Evolutionary conservation across 2,888 invertebrate genomes (phyloP).

Genomic region (Dicyrtomina minuta): DNA sequence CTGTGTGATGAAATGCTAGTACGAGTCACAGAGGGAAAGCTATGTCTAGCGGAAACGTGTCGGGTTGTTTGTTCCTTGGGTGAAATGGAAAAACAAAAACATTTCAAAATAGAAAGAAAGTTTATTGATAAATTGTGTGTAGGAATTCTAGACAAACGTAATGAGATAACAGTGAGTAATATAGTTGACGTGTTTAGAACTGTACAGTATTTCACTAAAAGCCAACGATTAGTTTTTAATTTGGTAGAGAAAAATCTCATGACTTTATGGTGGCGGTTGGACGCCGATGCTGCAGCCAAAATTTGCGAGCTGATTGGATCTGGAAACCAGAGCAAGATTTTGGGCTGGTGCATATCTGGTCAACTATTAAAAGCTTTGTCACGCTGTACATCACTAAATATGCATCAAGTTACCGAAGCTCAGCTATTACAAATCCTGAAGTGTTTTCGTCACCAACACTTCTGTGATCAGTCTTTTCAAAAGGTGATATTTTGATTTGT

Average conservation of each 20-base stretch:
- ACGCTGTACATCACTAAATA: conserved; percentile 65
- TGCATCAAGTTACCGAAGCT: conserved; percentile 64
- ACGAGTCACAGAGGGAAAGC: conserved; percentile 64
- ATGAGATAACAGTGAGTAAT: conserved; percentile 63
- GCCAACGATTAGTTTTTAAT: conserved; percentile 63
- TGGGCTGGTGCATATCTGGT: conserved; percentile 48
- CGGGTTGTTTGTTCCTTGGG: conserved; percentile 63
- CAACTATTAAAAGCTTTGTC: conserved; percentile 56
- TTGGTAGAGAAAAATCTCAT: conserved; percentile 64
- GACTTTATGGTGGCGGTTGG: conserved; percentile 61
- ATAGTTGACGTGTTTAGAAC: conserved; percentile 63
- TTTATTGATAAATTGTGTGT: conserved; percentile 68
- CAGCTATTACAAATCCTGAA: conserved; percentile 58
- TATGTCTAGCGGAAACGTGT: conserved; percentile 64
- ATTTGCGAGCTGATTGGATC: conserved; percentile 52
- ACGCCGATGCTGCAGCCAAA: conserved; percentile 53
- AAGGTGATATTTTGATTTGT: conserved; percentile 39
- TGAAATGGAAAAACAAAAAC: conserved; percentile 58
- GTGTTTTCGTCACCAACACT: conserved; percentile 40
- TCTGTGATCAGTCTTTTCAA: conserved; percentile 44
- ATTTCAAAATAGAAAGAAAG: conserved; percentile 58
- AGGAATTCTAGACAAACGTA: conserved; percentile 64
- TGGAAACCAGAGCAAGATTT: neutral
- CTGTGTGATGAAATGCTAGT: conserved; percentile 66
- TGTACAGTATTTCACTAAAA: conserved; percentile 63